phyloP scores from a whole-genome alignment of 2,113 vertebrate species.

The Spilogale gracilis region DNA sequence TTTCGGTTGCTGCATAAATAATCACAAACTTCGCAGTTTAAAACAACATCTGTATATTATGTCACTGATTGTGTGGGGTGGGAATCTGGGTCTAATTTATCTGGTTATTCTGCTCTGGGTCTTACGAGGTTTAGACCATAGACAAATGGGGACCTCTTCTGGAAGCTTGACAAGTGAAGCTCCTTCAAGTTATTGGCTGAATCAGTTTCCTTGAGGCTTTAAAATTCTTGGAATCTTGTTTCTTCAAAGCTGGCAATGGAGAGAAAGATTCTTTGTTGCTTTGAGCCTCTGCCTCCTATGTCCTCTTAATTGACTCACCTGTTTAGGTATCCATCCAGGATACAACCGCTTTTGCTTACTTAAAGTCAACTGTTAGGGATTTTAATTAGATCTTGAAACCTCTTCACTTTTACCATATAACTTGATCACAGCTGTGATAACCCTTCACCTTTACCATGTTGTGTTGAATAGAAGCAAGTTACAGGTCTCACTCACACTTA shows the following conservation, averaged over 20 bases:
- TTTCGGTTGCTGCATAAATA: not conserved
- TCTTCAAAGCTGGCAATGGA: not conserved
- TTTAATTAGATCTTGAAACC: not conserved
- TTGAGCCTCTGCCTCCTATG: not conserved
- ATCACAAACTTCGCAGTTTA: not conserved
- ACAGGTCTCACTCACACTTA: not conserved
- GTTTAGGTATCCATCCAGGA: not conserved
- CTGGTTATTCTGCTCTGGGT: not conserved
- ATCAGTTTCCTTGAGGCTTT: not conserved
- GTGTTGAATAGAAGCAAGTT: not conserved
- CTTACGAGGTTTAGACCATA: not conserved
- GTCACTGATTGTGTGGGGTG: not conserved
- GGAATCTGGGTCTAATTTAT: not conserved
- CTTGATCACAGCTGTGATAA: not conserved
- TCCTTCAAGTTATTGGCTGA: no score
- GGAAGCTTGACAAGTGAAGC: not conserved
- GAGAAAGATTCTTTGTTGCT: not conserved
- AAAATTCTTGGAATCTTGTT: not conserved
- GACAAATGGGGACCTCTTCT: not conserved
- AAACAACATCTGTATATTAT: not conserved
- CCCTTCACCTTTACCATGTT: not conserved
- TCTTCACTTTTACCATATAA: not conserved
- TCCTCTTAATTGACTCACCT: not conserved
- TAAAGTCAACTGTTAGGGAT: not conserved
- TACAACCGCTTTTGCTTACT: not conserved